These are phyloP conservation scores for Muricea muricata DNA, from an alignment of 92 coral and sea anemone species.

Conservation along the genomic window DNA sequence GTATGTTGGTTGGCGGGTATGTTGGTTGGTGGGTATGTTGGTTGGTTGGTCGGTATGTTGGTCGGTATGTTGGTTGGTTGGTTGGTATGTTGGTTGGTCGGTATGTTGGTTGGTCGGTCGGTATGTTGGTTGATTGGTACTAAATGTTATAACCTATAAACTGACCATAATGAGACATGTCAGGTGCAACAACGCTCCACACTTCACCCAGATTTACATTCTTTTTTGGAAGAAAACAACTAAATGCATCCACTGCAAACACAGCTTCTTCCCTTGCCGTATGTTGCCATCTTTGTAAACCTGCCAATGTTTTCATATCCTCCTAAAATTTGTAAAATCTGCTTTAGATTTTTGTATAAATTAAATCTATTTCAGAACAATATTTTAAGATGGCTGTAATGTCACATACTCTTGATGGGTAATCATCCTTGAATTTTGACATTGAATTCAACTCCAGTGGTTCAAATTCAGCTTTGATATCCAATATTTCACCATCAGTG, in stretches of 20 bases:
- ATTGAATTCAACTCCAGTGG: constrained; percentile 82
- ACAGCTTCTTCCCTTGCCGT: constrained; percentile 49
- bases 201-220: constrained; percentile 59
- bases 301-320: constrained; percentile 67
- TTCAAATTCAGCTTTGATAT: constrained; percentile 66
- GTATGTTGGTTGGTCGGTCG: neutral
- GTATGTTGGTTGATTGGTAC: neutral
- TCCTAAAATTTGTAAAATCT: constrained; percentile 47
- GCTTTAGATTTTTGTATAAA: too few species aligned
- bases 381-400: too few species aligned
- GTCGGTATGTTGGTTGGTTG: too few species aligned
- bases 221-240: constrained; percentile 65
- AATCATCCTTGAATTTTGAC: constrained; percentile 72
- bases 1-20: too few species aligned
- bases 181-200: constrained; percentile 79
- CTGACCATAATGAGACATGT: constrained; percentile 75
- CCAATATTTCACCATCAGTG: constrained; percentile 63
- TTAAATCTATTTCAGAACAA: too few species aligned
- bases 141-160: neutral
- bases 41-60: neutral
- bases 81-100: too few species aligned
- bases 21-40: too few species aligned
- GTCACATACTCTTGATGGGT: constrained; percentile 6
- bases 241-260: constrained; percentile 75
- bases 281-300: constrained; percentile 77